These are phyloP conservation scores for Sebastes alutus DNA, from an alignment of 2,797 vertebrate genomes.

Conservation along the genomic window DNA sequence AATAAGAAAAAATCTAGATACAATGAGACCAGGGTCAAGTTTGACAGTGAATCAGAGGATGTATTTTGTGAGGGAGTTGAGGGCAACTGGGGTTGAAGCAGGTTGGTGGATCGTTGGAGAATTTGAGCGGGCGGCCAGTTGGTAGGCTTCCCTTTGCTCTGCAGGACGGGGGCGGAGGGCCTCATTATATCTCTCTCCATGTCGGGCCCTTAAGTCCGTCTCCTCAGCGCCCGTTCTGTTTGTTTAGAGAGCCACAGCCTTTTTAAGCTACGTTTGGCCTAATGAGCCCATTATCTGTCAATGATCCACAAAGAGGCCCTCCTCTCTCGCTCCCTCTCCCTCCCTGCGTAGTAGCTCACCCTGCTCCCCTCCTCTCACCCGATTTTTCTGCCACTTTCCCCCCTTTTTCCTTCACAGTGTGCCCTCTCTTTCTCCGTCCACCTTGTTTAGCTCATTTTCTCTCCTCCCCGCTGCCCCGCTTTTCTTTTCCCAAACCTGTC, in stretches of 20 bases:
- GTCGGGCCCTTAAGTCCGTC: constrained; percentile 81
- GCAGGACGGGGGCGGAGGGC: constrained; percentile 56
- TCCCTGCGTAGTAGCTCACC: constrained; percentile 45
- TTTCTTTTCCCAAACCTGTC: constrained; percentile 56
- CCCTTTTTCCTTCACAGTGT: constrained; percentile 16
- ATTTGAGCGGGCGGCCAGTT: constrained; percentile 66
- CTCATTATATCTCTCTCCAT: constrained; percentile 86
- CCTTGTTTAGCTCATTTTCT: constrained; percentile 62
- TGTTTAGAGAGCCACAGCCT: constrained; percentile 84
- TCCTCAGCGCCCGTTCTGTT: constrained; percentile 81
- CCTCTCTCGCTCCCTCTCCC: constrained; percentile 56
- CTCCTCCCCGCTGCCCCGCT: constrained; percentile 33
- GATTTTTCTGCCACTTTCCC: constrained; percentile 44
- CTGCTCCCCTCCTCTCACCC: constrained; percentile 39
- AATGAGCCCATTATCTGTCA: constrained; percentile 88
- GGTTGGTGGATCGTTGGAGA: constrained; percentile 56
- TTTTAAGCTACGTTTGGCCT: constrained; percentile 82
- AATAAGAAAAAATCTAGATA: background rate
- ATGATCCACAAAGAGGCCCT: constrained; percentile 83
- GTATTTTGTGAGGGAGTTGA: constrained; percentile 10
- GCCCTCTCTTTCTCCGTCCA: constrained; percentile 22
- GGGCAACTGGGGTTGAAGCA: constrained; percentile 43
- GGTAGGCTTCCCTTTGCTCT: constrained; percentile 59
- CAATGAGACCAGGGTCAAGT: background rate
- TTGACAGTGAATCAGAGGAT: background rate